Evolutionary conservation across 2,888 invertebrate genomes (phyloP), one percentile per base, ranked within the genome.

Genomic region (Drosophila formosana): DNA sequence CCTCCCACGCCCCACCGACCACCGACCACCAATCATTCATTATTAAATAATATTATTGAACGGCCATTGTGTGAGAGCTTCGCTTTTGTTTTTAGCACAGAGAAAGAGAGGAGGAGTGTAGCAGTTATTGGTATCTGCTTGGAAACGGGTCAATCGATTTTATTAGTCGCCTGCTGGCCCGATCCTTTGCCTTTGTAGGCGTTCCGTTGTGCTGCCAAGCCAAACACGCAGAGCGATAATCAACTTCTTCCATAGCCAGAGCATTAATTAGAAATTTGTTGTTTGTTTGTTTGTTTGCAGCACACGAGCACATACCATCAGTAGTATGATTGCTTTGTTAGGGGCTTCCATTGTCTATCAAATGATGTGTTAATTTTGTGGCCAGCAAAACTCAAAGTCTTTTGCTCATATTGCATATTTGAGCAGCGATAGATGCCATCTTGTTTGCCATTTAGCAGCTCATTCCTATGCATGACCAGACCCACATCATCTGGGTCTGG

Each of bases 381-480:
- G 39, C 70, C 51, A 37, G n/a, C 66, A 68, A 46, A 62, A 52
- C 51, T 52, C 13, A 4, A 51, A 52, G 52, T 41, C 46, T 43
- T 50, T 32, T 47, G 28, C 45, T 9, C 43, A 58, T 60, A 69
- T 58, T 60, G 58, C 64, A 71, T 70, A 72, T 67, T 46, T 64
- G 5, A 23, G 8, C 11, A 18, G n/a, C 13, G 49, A 32, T 25
- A 37, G 23, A 9, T 28, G 8, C 11, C 18, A 37, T 34, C n/a
- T n/a, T 71, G 72, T 67, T 77, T 76, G 66, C 69, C 79, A 66
- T 80, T 85, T 76, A 83, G 68, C 80, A 81, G 85, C 72, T 88
- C 82, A 88, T 90, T 90, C 80, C 84, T 78, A 90, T 90, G 87
- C 90, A 88, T 72, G 70, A 71, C 82, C 75, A 56, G 60, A 61